Percentiles rank a stretch among this genome's conserved stretches.
Evolutionary conservation across 2,888 invertebrate genomes (phyloP).

Genomic region (Darwinula stevensoni): DNA sequence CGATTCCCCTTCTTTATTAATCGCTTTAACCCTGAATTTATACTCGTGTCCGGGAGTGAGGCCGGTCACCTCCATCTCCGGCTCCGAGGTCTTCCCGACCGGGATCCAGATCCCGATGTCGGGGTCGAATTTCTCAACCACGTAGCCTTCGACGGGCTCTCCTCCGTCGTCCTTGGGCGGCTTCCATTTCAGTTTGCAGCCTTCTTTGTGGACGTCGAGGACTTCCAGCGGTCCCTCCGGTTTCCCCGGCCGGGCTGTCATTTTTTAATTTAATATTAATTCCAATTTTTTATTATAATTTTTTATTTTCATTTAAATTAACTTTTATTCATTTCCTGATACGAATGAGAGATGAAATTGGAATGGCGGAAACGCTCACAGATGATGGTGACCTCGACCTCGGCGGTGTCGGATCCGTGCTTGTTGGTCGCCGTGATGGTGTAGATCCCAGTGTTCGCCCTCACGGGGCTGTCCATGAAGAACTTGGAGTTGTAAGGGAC

Average conservation of each 20-base stretch:
- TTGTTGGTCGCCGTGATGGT: slow-evolving; percentile 61
- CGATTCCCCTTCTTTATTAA: slow-evolving; percentile 20
- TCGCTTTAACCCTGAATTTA: slow-evolving; percentile 27
- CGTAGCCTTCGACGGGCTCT: slow-evolving; percentile 52
- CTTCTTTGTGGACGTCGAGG: slow-evolving; percentile 61
- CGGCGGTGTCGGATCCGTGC: slow-evolving; percentile 63
- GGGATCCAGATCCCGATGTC: slow-evolving; percentile 74
- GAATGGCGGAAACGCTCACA: slow-evolving; percentile 33
- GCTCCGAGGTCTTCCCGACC: slow-evolving; percentile 46
- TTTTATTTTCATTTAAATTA: background rate
- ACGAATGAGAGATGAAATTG: too few relatives aligned
- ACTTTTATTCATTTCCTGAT: background rate
- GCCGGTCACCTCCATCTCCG: slow-evolving; percentile 64
- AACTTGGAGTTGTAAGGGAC: slow-evolving; percentile 63
- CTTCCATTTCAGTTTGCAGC: slow-evolving; percentile 71
- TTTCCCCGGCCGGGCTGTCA: too few relatives aligned
- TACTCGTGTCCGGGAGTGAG: slow-evolving; percentile 60
- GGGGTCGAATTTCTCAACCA: slow-evolving; percentile 69
- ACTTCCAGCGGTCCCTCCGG: slow-evolving; percentile 61
- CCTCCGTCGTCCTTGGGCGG: slow-evolving; percentile 66
- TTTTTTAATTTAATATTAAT: background rate
- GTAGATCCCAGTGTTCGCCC: slow-evolving; percentile 65
- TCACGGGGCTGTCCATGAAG: slow-evolving; percentile 49
- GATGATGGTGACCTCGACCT: slow-evolving; percentile 59
- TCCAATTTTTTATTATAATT: background rate